Evolutionary conservation across 2,797 vertebrate genomes (phyloP), one percentile per base, ranked within the genome.

Genomic region (Squalus acanthias): DNA sequence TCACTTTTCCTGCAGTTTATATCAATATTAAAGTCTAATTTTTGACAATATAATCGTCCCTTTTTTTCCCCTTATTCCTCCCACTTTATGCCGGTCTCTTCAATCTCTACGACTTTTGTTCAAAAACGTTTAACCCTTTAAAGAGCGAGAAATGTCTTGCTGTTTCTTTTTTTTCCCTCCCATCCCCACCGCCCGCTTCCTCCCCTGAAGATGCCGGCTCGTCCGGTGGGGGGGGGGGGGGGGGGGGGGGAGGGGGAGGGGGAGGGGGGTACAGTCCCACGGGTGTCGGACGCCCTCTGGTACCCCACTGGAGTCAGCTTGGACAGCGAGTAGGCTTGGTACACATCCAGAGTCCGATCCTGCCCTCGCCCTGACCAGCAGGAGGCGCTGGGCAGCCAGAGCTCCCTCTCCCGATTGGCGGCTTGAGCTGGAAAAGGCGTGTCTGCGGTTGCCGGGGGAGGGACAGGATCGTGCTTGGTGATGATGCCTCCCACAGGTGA

Each of bases 21-120:
- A 39, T 95, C 70, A 95, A 57, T 76, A 57, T 53, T 57, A n/a
- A 95, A 53, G 53, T 76, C 94, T 95, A 76, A 95, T 76, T 74
- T 65, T 76, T 76, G 94, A 95, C 94, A 57, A 57, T 57, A 76
- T 76, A 53, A 95, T 95, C 20, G 50, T 46, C 91, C 39, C 63
- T 70, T 50, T 88, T 24, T 46, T 15, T 6, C 63, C 67, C 22
- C 29, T 24, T 69, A 12, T 46, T 69, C n/a, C 63, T 67, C 10
- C 26, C 20, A 46, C 22, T 26, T 67, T 67, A n/a, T 20, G 22
- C 26, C 7, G 39, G 22, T 95, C 50, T 74, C 50, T 57, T 57
- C 69, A 53, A 10, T 29, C 39, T 26, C 65, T 39, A 39, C 20
- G 39, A 20, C 67, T 65, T 93, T 65, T 65, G 39, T 93, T 93